Percentiles rank a stretch among this genome's conserved stretches.
Evolutionary conservation across 1,140 invertebrate genomes (phyloP).

Genomic region (Brachionus paranguensis): DNA sequence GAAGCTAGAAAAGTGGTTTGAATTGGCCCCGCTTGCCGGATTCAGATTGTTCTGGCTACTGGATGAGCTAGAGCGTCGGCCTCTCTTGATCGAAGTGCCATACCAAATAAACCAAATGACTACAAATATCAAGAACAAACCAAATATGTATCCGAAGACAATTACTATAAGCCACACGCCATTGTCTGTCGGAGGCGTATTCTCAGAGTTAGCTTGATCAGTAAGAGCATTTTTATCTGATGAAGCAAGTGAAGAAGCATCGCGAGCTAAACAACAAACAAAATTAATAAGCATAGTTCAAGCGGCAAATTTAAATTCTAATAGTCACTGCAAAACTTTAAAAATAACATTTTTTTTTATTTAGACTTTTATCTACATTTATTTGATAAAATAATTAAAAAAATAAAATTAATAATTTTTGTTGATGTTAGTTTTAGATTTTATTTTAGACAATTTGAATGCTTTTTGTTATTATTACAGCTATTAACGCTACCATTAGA

Average conservation of each 20-base stretch:
- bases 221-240: neutral
- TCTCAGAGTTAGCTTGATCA: neutral
- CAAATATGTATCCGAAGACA: constrained; percentile 37
- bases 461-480: constrained; percentile 2
- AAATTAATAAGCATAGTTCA: neutral
- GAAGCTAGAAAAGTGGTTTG: constrained; percentile 30
- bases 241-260: constrained; percentile 31
- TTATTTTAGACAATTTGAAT: neutral
- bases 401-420: neutral
- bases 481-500: neutral
- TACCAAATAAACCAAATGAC: constrained; percentile 40
- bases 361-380: neutral
- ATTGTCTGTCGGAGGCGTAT: neutral
- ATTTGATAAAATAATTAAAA: neutral
- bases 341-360: neutral
- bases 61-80: neutral
- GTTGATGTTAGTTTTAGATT: neutral
- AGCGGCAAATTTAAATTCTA: neutral
- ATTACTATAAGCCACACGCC: constrained; percentile 38
- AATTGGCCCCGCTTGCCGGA: neutral
- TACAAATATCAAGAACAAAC: constrained; percentile 36
- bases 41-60: constrained; percentile 24
- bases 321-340: neutral
- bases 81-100: constrained; percentile 19
- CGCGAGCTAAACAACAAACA: neutral